phyloP scores from a whole-genome alignment of 1,140 invertebrate genomes.

The Calycopis cecrops region DNA sequence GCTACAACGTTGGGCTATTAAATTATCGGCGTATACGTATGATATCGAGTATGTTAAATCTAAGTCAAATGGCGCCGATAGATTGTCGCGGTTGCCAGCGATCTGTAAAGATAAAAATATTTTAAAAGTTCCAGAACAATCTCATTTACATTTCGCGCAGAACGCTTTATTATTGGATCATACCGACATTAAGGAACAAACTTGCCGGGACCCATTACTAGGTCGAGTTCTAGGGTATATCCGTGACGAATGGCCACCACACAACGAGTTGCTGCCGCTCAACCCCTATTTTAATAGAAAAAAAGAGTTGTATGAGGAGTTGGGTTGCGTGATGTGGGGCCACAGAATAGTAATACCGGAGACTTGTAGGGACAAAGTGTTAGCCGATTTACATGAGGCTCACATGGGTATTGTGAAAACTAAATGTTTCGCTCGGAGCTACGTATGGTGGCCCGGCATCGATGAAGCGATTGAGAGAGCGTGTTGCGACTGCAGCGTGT shows the following conservation, averaged over 20 bases:
- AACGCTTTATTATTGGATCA: not conserved
- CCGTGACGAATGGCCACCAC: not conserved
- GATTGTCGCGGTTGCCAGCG: slow-evolving; percentile 22
- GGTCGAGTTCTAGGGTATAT: not conserved
- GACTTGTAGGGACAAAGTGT: not conserved
- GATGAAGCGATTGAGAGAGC: not conserved
- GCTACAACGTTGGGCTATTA: slow-evolving; percentile 25
- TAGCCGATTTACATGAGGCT: not conserved
- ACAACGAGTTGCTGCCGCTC: too few relatives aligned
- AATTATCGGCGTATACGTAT: slow-evolving; percentile 21
- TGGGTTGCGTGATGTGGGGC: not conserved
- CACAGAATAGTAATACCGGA: not conserved
- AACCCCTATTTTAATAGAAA: too few relatives aligned
- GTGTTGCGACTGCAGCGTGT: too few relatives aligned
- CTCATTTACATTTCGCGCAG: not conserved
- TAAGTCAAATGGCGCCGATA: slow-evolving; percentile 14
- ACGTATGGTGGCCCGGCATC: not conserved
- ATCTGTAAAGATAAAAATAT: not conserved
- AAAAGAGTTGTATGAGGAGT: not conserved
- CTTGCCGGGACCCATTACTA: not conserved
- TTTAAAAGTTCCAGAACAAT: not conserved
- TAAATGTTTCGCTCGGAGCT: not conserved
- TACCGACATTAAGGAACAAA: not conserved
- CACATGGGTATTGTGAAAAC: not conserved
- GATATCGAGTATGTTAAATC: slow-evolving; percentile 22